A percentile compares a stretch with the other conserved stretches of the same genome.
Conservation (phyloP, 1,140 invertebrate species). For the Magallana gigas region DNA sequence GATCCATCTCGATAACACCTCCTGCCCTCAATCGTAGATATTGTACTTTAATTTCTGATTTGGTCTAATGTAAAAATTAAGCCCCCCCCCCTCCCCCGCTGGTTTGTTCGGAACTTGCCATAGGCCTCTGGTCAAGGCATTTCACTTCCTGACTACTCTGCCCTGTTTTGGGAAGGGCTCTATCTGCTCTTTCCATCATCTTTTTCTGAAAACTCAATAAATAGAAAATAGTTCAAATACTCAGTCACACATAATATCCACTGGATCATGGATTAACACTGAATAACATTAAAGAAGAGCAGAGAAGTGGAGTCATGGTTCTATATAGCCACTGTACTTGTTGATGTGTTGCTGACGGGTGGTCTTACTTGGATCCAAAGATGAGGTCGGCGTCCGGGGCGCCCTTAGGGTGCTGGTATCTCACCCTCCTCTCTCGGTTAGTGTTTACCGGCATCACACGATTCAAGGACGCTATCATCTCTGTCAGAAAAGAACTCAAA, state of each 20-base stretch:
- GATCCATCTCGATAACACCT: not conserved
- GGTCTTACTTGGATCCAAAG: slow-evolving; percentile 83
- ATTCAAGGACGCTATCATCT: slow-evolving; percentile 80
- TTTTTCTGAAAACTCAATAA: not conserved
- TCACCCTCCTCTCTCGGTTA: slow-evolving; percentile 83
- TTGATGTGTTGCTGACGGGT: not conserved
- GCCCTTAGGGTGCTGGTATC: slow-evolving; percentile 96
- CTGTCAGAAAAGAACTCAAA: slow-evolving; percentile 62
- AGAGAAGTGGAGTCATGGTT: too few relatives aligned
- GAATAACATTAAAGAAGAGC: too few relatives aligned
- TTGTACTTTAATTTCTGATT: not conserved
- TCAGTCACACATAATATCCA: too few relatives aligned
- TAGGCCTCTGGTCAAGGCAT: not conserved
- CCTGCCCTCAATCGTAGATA: not conserved
- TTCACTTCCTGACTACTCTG: not conserved
- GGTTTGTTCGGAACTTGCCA: not conserved
- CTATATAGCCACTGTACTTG: too few relatives aligned
- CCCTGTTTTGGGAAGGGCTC: slow-evolving; percentile 29
- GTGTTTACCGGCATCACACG: slow-evolving; percentile 82
- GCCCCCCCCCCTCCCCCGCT: not conserved
- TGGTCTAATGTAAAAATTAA: not conserved
- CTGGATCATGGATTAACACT: too few relatives aligned
- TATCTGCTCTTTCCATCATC: not conserved
- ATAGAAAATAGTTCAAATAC: too few relatives aligned
- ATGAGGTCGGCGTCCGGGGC: slow-evolving; percentile 96